A percentile compares a stretch with the other conserved stretches of the same genome.
Conservation (phyloP, 2,888 invertebrate genomes). For the Drosophila longiperda region DNA sequence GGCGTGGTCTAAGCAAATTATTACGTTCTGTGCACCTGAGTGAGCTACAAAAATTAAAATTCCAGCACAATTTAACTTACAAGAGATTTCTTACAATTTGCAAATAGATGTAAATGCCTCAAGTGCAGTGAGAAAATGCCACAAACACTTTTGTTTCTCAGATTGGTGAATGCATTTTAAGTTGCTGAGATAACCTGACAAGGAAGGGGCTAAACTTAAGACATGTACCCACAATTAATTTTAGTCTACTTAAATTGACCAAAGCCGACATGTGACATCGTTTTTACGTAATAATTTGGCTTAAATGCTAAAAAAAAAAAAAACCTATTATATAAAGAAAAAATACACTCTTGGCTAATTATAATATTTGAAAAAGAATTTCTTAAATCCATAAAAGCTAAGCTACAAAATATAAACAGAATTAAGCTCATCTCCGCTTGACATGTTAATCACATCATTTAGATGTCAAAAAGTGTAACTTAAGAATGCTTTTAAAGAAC, state of each 20-base stretch:
- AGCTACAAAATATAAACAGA: not conserved
- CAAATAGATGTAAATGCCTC: conserved; percentile 24
- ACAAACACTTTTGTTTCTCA: conserved; percentile 2
- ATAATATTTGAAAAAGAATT: not conserved
- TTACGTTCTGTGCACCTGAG: conserved; percentile 20
- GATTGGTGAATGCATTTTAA: conserved; percentile 4
- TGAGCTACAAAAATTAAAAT: conserved; percentile 59
- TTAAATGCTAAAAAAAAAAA: not conserved
- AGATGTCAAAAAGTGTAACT: not conserved
- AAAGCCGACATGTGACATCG: not conserved
- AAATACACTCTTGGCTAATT: not conserved
- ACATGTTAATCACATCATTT: not conserved
- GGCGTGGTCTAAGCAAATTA: conserved; percentile 42
- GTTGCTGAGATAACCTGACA: not conserved
- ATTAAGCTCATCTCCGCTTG: not conserved
- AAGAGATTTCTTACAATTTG: conserved; percentile 2
- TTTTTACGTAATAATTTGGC: not conserved
- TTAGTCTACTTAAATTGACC: not conserved
- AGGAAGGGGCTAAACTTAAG: not conserved
- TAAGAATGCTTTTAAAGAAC: not conserved
- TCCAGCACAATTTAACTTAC: conserved; percentile 52
- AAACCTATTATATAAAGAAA: not conserved
- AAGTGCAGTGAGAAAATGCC: conserved; percentile 22
- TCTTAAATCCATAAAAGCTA: not conserved
- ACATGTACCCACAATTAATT: not conserved